phyloP scores from a whole-genome alignment of 2,797 vertebrate species.

The Hypotaenidia okinawae region DNA sequence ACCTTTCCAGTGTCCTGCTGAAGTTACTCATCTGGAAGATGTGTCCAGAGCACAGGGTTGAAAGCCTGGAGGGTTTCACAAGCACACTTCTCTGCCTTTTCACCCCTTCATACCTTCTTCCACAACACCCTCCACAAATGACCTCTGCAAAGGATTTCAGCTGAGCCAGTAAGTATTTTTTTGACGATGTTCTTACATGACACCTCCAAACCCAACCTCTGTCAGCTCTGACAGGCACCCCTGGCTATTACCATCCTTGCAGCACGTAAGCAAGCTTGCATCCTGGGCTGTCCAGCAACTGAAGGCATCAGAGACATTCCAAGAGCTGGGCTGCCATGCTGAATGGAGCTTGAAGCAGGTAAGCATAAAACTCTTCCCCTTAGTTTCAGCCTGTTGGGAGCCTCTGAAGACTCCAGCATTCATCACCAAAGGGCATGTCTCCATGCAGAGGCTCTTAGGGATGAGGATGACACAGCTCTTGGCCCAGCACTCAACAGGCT shows the following conservation, averaged over 20 bases:
- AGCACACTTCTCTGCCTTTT: not conserved
- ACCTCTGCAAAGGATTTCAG: not conserved
- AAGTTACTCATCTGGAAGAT: not conserved
- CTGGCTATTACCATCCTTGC: not conserved
- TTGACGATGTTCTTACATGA: not conserved
- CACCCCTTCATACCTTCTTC: not conserved
- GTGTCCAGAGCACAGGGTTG: not conserved
- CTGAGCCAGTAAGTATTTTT: not conserved
- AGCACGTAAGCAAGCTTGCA: not conserved
- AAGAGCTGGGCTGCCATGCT: not conserved
- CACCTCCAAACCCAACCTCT: not conserved
- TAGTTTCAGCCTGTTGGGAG: not conserved
- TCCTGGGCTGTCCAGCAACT: not conserved
- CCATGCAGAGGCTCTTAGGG: not conserved
- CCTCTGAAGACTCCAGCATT: conserved; percentile 8
- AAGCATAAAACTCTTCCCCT: not conserved
- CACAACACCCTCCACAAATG: not conserved
- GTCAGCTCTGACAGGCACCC: not conserved
- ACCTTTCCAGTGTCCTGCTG: not conserved
- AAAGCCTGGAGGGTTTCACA: not conserved
- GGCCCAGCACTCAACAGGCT: not conserved
- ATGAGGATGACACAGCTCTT: not conserved
- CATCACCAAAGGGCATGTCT: conserved; percentile 9
- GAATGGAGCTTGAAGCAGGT: not conserved
- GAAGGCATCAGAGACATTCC: not conserved